phyloP scores from a whole-genome alignment of 2,888 invertebrate genomes.

The Gari tellinella region DNA sequence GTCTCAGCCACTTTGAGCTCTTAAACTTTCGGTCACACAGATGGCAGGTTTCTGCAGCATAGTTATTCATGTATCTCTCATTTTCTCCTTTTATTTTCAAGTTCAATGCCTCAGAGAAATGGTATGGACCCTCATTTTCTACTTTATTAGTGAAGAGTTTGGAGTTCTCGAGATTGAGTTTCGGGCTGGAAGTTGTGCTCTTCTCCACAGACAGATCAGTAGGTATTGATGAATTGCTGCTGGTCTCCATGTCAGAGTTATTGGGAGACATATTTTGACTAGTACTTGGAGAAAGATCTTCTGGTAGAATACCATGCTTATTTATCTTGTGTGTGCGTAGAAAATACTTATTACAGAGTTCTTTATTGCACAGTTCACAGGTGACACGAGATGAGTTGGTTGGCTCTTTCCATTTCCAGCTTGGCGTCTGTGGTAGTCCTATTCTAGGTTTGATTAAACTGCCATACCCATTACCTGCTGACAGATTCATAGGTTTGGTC shows the following conservation, averaged over 20 bases:
- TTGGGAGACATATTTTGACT: slow-evolving; percentile 71
- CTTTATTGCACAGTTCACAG: slow-evolving; percentile 84
- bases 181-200: slow-evolving; percentile 59
- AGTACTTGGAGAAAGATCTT: slow-evolving; percentile 72
- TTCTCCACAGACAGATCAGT: slow-evolving; percentile 68
- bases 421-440: slow-evolving; percentile 61
- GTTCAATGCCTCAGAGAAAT: slow-evolving; percentile 56
- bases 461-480: slow-evolving; percentile 20
- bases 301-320: slow-evolving; percentile 83
- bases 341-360: slow-evolving; percentile 84
- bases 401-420: slow-evolving; percentile 82
- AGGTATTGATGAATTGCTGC: slow-evolving; percentile 76
- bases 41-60: slow-evolving; percentile 72
- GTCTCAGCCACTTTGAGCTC: slow-evolving; percentile 74
- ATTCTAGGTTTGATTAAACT: background rate
- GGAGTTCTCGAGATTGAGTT: slow-evolving; percentile 64
- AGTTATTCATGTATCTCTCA: slow-evolving; percentile 61
- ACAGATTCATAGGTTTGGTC: slow-evolving; percentile 55
- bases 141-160: slow-evolving; percentile 53
- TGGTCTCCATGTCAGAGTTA: slow-evolving; percentile 75
- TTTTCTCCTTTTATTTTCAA: slow-evolving; percentile 65
- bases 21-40: slow-evolving; percentile 76
- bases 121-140: slow-evolving; percentile 47
- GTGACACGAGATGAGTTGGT: slow-evolving; percentile 80
- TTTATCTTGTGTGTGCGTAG: slow-evolving; percentile 84